A percentile compares a stretch with the other conserved stretches of the same genome.
phyloP scores from a whole-genome alignment of 2,888 invertebrate genomes.

The Nomada hirtipes region DNA sequence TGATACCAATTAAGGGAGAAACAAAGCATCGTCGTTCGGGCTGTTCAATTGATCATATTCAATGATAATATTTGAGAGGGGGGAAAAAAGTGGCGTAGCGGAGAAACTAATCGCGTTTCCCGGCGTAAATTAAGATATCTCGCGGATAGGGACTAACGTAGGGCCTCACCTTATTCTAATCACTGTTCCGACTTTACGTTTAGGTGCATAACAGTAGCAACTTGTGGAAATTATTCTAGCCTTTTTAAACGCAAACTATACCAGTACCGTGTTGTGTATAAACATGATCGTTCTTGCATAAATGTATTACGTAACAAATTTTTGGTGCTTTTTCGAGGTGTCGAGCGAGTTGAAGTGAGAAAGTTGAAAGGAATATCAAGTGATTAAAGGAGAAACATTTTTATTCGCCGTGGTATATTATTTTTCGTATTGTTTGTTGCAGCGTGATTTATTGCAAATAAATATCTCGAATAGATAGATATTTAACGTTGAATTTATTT shows the following conservation, averaged over 20 bases:
- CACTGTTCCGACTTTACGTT: constrained; percentile 60
- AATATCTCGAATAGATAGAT: background rate
- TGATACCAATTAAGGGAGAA: constrained; percentile 20
- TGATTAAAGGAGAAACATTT: too few species aligned
- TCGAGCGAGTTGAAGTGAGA: background rate
- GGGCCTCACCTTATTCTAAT: constrained; percentile 64
- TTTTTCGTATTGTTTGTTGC: background rate
- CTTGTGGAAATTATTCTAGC: constrained; percentile 61
- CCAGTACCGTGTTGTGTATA: constrained; percentile 50
- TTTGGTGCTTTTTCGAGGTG: constrained; percentile 37
- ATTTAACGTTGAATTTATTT: background rate
- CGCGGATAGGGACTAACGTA: constrained; percentile 51
- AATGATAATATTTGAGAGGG: background rate
- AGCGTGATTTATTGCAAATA: background rate
- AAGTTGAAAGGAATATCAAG: too few species aligned
- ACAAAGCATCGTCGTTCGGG: constrained; percentile 10
- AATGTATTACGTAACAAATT: constrained; percentile 57
- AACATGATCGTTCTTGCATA: constrained; percentile 38
- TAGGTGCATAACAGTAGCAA: constrained; percentile 61
- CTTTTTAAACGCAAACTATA: constrained; percentile 59
- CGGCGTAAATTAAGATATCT: constrained; percentile 34
- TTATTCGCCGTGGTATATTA: too few species aligned
- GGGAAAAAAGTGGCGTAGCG: background rate
- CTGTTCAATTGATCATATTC: constrained; percentile 31
- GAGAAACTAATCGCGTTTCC: constrained; percentile 28